These are phyloP conservation scores for Scomberomorus guttatus DNA, from an alignment of 2,797 vertebrate species.

Conservation along the genomic window DNA sequence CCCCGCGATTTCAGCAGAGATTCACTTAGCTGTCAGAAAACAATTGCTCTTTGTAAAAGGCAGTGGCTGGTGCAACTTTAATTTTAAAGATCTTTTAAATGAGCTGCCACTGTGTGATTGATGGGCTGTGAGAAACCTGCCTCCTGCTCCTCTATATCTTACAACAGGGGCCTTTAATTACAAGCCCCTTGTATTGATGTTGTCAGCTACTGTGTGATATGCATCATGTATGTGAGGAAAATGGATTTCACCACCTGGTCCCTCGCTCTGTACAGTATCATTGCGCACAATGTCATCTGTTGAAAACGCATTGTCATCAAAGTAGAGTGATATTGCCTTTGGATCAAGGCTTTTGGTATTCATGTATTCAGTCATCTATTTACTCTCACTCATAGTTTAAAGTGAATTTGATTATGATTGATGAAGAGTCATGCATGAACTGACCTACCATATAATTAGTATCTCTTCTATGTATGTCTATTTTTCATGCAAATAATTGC, in stretches of 20 bases:
- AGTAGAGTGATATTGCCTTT: slow-evolving; percentile 42
- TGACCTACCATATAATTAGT: slow-evolving; percentile 55
- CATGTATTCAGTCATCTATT: slow-evolving; percentile 70
- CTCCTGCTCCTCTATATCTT: slow-evolving; percentile 61
- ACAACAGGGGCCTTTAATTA: slow-evolving; percentile 78
- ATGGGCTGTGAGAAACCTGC: slow-evolving; percentile 68
- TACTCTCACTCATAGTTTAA: slow-evolving; percentile 52
- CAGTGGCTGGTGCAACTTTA: slow-evolving; percentile 73
- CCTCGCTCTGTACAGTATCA: slow-evolving; percentile 47
- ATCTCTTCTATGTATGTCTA: slow-evolving; percentile 25
- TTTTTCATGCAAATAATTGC: slow-evolving; percentile 31
- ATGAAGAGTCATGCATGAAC: slow-evolving; percentile 55
- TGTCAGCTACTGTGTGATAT: slow-evolving; percentile 77
- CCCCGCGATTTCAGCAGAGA: slow-evolving; percentile 69
- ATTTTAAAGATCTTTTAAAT: slow-evolving; percentile 84
- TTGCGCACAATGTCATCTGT: slow-evolving; percentile 60
- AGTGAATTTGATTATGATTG: slow-evolving; percentile 75
- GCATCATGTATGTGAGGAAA: slow-evolving; percentile 71
- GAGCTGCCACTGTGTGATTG: slow-evolving; percentile 80
- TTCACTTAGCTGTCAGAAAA: slow-evolving; percentile 78
- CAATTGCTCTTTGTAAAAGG: slow-evolving; percentile 76
- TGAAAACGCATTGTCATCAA: slow-evolving; percentile 79
- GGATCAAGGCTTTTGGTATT: slow-evolving; percentile 61
- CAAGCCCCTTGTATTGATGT: slow-evolving; percentile 69
- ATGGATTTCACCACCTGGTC: slow-evolving; percentile 71